Percentiles rank a stretch among this genome's conserved stretches.
phyloP scores from a whole-genome alignment of 1,140 invertebrate species.

The Branchinecta lindahli region DNA sequence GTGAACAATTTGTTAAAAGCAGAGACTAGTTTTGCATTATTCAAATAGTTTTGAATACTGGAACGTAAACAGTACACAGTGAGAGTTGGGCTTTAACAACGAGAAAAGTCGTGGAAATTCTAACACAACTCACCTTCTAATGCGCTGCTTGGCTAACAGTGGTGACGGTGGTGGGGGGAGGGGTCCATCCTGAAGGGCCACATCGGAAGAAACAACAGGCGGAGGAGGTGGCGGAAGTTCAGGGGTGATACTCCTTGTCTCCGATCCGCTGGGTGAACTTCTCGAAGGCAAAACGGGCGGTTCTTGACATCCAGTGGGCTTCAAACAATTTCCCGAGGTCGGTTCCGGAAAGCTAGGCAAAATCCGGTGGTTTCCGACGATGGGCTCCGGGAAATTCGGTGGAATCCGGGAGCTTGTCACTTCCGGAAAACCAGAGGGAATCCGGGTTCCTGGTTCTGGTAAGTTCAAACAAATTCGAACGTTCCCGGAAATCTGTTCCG shows the following conservation, averaged over 20 bases:
- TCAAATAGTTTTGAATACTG: too few relatives aligned
- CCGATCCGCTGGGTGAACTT: not conserved
- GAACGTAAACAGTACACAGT: too few relatives aligned
- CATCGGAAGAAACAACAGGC: slow-evolving; percentile 36
- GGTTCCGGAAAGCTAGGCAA: not conserved
- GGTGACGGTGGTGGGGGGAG: slow-evolving; percentile 49
- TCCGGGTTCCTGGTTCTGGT: not conserved
- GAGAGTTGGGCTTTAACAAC: too few relatives aligned
- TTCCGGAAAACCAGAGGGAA: not conserved
- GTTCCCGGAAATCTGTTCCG: not conserved
- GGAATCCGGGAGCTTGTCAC: not conserved
- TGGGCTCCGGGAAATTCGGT: not conserved
- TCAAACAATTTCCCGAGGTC: not conserved
- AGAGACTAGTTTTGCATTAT: too few relatives aligned
- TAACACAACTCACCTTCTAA: not conserved
- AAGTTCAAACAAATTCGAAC: not conserved
- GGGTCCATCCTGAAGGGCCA: slow-evolving; percentile 48
- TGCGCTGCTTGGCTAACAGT: slow-evolving; percentile 11
- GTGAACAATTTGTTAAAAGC: too few relatives aligned
- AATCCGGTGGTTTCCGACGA: too few relatives aligned
- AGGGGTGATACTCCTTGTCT: slow-evolving; percentile 34
- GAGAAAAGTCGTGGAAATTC: too few relatives aligned
- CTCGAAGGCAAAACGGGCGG: slow-evolving; percentile 10
- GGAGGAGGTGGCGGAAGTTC: slow-evolving; percentile 45
- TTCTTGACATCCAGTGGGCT: not conserved